Conservation (phyloP, 2,888 invertebrate species). For the Patella pellucida region DNA sequence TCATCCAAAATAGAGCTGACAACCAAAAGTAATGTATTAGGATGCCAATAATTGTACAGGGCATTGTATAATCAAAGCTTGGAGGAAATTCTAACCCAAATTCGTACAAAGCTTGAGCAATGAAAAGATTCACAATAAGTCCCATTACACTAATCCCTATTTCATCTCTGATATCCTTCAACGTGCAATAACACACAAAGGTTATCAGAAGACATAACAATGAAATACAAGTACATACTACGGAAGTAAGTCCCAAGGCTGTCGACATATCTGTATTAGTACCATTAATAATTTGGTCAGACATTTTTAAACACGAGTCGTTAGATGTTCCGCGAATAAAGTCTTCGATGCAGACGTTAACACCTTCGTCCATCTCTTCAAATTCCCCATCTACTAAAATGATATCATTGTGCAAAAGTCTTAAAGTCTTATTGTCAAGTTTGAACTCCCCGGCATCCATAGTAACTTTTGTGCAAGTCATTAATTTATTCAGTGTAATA, state of each 20-base stretch:
- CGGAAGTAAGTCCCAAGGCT: not conserved
- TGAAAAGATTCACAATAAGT: not conserved
- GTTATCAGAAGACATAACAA: not conserved
- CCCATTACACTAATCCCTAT: not conserved
- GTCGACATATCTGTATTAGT: not conserved
- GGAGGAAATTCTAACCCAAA: constrained; percentile 2
- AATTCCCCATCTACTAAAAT: no score
- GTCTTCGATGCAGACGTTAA: no score
- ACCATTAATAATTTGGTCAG: no score
- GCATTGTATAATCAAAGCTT: not conserved
- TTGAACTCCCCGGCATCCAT: no score
- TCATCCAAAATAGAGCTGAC: constrained; percentile 15
- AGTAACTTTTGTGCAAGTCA: no score
- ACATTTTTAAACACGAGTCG: no score
- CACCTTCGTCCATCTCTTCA: no score
- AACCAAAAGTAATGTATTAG: constrained; percentile 15
- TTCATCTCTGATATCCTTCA: not conserved
- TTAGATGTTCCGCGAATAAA: no score
- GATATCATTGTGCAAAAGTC: no score
- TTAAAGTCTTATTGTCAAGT: no score
- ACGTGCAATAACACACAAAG: not conserved
- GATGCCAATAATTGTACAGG: not conserved
- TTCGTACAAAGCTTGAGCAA: constrained; percentile 15
- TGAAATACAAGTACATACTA: constrained; percentile 14
- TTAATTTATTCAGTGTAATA: no score